Base-by-base conservation (phyloP, 2,888 invertebrate species). In the Alcis repandata region DNA sequence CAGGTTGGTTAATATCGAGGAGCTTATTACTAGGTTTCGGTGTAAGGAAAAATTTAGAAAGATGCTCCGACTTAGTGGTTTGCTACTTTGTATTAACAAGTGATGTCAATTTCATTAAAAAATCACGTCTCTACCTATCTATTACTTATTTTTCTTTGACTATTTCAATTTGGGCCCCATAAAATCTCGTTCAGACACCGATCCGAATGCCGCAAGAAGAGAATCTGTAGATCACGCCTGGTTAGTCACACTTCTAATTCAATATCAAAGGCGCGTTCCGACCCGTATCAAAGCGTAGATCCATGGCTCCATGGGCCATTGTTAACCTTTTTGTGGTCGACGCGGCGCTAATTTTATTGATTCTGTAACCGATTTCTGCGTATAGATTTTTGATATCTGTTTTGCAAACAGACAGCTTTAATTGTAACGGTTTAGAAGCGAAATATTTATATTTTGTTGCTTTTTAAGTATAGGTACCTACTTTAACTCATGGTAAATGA, bases 341-440 rank as follows among this genome's bases (percentile, higher is more conserved):
- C 33, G 61, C 58, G 41, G 60, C n/a, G 79, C 83, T 86, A 85
- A 88, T 87, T 86, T 85, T 85, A 80, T 83, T 80, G 79, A 76
- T 76, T 78, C 77, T 77, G 79, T 79, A 73, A 79, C 79, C 74
- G 78, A 85, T 82, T 86, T 83, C 79, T 71, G 67, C 71, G 79
- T 84, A 84, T 79, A 63, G 59, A 72, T 79, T 83, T 83, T 82
- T 76, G 36, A 73, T 73, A 76, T 76, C 70, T 70, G 67, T 75
- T 68, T 64, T 45, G 61, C 61, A 66, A 66, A 66, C 46, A 53
- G 22, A 27, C 73, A 60, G 70, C 19, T 70, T 66, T 63, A 65
- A 68, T 70, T 65, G 68, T 67, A 51, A 64, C 59, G 58, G 56
- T 61, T 27, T 27, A 13, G 27, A 13, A 13, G 10, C 22, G n/a